A percentile compares a stretch with the other conserved stretches of the same genome.
phyloP scores from a whole-genome alignment of 2,113 vertebrate species.

The Pseudolaguvia tuberculata region DNA sequence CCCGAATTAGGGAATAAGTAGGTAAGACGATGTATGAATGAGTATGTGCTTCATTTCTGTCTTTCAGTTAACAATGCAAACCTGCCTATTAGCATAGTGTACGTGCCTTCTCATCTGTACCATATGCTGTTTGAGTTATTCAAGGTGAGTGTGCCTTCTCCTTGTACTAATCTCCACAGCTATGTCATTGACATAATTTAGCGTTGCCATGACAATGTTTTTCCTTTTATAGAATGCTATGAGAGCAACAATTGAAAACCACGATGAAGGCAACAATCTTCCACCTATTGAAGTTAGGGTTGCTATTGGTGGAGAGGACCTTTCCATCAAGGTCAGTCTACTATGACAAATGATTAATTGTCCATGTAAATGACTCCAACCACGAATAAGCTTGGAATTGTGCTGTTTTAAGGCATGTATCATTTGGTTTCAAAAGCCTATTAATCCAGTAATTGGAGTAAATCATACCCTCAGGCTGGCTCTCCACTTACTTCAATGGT shows the following conservation, averaged over 20 bases:
- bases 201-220: conserved; percentile 28
- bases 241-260: conserved; percentile 87
- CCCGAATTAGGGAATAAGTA: no score
- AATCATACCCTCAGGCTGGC: conserved; percentile 4
- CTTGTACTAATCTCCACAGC: conserved; percentile 3
- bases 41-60: conserved; percentile 13
- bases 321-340: conserved; percentile 81
- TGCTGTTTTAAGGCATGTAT: conserved; percentile 25
- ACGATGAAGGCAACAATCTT: conserved; percentile 71
- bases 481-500: not conserved
- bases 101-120: conserved; percentile 92
- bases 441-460: conserved; percentile 16
- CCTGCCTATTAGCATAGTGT: conserved; percentile 80
- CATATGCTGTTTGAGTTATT: conserved; percentile 97
- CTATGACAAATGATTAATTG: not conserved
- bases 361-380: not conserved
- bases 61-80: conserved; percentile 65
- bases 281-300: conserved; percentile 82
- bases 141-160: conserved; percentile 71
- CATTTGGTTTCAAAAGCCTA: conserved; percentile 23
- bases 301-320: conserved; percentile 85
- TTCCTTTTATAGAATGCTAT: conserved; percentile 80
- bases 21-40: no score
- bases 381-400: not conserved
- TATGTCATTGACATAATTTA: conserved; percentile 8